Conservation (phyloP, 2,797 vertebrate genomes). For the Platyrinchus mystaceus region DNA sequence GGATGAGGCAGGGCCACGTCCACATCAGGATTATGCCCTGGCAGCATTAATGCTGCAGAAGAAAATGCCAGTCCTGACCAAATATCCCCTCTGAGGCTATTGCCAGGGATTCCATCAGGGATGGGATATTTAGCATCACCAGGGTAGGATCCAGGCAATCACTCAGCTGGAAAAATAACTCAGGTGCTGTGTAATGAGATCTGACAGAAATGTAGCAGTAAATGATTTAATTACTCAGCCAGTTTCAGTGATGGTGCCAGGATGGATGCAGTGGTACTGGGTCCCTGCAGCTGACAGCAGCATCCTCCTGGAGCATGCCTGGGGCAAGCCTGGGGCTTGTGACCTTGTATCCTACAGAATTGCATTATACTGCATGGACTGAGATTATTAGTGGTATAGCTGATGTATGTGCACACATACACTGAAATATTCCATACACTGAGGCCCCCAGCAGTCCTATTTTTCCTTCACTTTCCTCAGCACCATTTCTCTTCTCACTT, state of each 20-base stretch:
- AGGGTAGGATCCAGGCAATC: neutral
- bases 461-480: neutral
- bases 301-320: neutral
- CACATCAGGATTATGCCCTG: neutral
- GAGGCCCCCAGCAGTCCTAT: neutral
- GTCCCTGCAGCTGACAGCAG: neutral
- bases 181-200: neutral
- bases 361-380: neutral
- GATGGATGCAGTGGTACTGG: neutral
- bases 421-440: neutral
- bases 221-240: constrained; percentile 7
- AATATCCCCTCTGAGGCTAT: neutral
- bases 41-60: neutral
- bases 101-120: neutral
- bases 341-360: neutral
- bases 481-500: neutral
- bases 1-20: neutral
- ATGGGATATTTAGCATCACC: neutral
- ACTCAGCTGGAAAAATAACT: neutral
- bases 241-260: neutral
- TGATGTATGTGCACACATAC: neutral
- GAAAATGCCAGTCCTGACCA: neutral
- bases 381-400: neutral
- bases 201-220: neutral
- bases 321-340: neutral